Percentiles rank a stretch among this genome's conserved stretches.
Conservation (phyloP, 2,888 invertebrate species). For the Caenorhabditis macrosperma region DNA sequence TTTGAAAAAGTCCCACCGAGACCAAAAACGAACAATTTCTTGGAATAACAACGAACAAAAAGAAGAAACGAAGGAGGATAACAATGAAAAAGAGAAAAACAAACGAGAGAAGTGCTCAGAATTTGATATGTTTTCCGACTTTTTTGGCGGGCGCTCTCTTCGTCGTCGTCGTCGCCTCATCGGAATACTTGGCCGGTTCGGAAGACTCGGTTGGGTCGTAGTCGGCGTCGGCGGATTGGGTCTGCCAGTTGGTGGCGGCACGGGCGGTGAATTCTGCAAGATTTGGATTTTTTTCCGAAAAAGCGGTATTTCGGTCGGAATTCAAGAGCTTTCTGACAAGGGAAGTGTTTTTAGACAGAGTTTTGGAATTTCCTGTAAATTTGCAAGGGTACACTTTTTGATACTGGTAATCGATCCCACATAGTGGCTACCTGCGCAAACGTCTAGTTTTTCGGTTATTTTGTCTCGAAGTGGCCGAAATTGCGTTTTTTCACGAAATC, state of each 20-base stretch:
- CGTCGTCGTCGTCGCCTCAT: background rate
- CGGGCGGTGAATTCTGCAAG: conserved; percentile 53
- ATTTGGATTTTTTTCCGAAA: background rate
- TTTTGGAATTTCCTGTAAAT: too few relatives aligned
- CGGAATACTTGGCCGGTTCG: background rate
- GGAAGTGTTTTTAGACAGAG: too few relatives aligned
- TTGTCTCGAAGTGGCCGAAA: too few relatives aligned
- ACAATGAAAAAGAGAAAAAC: conserved; percentile 10
- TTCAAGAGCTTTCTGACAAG: too few relatives aligned
- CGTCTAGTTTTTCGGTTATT: too few relatives aligned
- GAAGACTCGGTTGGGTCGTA: conserved; percentile 53
- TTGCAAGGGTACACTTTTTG: too few relatives aligned
- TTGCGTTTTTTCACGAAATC: too few relatives aligned
- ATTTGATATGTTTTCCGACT: conserved; percentile 53
- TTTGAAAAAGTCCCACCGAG: background rate
- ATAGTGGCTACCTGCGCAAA: too few relatives aligned
- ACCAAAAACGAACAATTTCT: conserved; percentile 1
- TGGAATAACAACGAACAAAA: background rate
- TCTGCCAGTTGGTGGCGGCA: conserved; percentile 31
- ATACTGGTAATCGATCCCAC: too few relatives aligned
- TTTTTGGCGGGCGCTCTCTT: conserved; percentile 20
- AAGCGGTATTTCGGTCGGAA: too few relatives aligned
- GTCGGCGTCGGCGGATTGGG: conserved; percentile 55
- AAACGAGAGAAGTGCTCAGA: conserved; percentile 27
- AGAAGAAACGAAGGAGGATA: background rate